Evolutionary conservation across 1,140 invertebrate genomes (phyloP), one percentile per base, ranked within the genome.

Genomic region (Drosophila miranda): DNA sequence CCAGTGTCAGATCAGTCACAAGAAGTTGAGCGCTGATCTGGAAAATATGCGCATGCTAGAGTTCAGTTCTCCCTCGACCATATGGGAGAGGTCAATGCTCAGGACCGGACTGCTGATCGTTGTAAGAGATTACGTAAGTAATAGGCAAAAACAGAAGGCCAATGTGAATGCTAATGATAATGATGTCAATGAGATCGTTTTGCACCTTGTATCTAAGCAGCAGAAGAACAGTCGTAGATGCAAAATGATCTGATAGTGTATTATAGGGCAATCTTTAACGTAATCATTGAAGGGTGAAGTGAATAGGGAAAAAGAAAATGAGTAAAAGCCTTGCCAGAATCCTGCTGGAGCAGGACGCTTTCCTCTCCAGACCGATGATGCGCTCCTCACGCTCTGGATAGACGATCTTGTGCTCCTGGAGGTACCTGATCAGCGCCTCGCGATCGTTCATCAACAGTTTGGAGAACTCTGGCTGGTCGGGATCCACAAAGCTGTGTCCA

Each of bases 371-470:
- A 23, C 50, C 38, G 9, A 14, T 19, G 19, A 93, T 93, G 43
- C 93, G 90, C n/a, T 91, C 90, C 75, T 94, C 93, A 2, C 92
- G 71, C 5, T 83, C 90, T 7, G 93, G 83, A 74, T 92, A 91
- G 9, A 94, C 78, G 2, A 92, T 91, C 63, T 87, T 56, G 61
- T 72, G 62, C 19, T 79, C 66, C 46, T 75, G 70, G 9, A 84
- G 48, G 42, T 89, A 90, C 16, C 75, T 72, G 1, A 45, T 45
- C 0, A 90, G 6, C 0, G 83, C 73, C 3, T 52, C 68, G 0
- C 58, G 38, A 41, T 89, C 89, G 0, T 57, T 23, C 6, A 75
- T 41, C 0, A 34, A 6, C 13, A 89, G 34, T 1, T 56, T 45
- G 1, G 46, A 6, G 0, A 63, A 26, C 3, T 34, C n/a, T 8